A percentile compares a stretch with the other conserved stretches of the same genome.
phyloP scores from a whole-genome alignment of 1,140 invertebrate genomes.

The Diorhabda elongata region DNA sequence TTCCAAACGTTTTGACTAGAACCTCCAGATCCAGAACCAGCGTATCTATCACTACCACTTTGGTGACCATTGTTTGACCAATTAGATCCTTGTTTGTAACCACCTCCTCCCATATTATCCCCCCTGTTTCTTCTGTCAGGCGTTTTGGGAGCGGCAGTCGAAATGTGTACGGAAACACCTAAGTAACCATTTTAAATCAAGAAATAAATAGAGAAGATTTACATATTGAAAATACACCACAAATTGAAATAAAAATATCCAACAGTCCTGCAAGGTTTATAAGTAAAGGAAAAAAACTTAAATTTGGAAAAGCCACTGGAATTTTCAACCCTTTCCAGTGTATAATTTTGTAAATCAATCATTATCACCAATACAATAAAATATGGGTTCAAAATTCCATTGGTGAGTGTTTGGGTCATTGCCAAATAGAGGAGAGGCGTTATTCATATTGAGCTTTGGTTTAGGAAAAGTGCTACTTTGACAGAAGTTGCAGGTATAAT shows the following conservation, averaged over 20 bases:
- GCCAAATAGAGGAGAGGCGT: too few relatives aligned
- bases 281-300: neutral
- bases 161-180: slow-evolving; percentile 89
- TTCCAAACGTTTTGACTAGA: slow-evolving; percentile 62
- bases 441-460: too few relatives aligned
- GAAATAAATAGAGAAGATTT: neutral
- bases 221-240: neutral
- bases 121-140: slow-evolving; percentile 48
- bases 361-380: too few relatives aligned
- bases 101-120: slow-evolving; percentile 38
- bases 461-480: too few relatives aligned
- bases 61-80: slow-evolving; percentile 27
- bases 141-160: slow-evolving; percentile 88
- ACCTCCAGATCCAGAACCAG: slow-evolving; percentile 47
- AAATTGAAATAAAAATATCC: neutral
- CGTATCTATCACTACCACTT: slow-evolving; percentile 35
- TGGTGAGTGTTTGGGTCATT: too few relatives aligned
- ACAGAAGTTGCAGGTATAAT: neutral
- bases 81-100: slow-evolving; percentile 41
- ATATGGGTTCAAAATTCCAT: too few relatives aligned
- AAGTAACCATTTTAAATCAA: slow-evolving; percentile 4
- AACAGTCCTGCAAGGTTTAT: neutral
- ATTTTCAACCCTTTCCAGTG: too few relatives aligned
- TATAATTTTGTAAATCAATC: too few relatives aligned
- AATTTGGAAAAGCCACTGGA: neutral